Conservation (phyloP, 1,140 invertebrate species). For the Plodia interpunctella region DNA sequence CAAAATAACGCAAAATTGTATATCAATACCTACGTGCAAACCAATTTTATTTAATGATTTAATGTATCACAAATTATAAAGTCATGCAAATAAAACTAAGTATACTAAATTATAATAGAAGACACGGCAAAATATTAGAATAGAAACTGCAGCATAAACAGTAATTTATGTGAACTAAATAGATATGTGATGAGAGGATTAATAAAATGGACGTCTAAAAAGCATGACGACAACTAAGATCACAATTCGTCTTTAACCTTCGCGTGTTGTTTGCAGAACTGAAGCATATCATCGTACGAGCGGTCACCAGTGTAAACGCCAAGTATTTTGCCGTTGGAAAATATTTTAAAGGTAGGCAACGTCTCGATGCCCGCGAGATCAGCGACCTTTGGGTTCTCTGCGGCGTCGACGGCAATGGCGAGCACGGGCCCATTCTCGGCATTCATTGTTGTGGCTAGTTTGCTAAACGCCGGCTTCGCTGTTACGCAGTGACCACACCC, state of each 20-base stretch:
- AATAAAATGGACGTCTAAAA: neutral
- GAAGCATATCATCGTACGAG: slow-evolving; percentile 42
- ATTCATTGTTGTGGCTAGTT: slow-evolving; percentile 83
- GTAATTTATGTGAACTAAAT: neutral
- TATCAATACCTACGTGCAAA: too few relatives aligned
- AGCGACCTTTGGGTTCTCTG: slow-evolving; percentile 81
- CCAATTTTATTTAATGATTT: too few relatives aligned
- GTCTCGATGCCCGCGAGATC: slow-evolving; percentile 84
- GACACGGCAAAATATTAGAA: neutral
- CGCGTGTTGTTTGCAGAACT: slow-evolving; percentile 38
- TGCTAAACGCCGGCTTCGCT: slow-evolving; percentile 88
- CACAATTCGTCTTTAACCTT: slow-evolving; percentile 60
- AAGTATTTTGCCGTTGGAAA: slow-evolving; percentile 83
- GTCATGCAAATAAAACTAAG: too few relatives aligned
- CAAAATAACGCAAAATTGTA: too few relatives aligned
- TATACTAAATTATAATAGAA: too few relatives aligned
- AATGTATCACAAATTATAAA: too few relatives aligned
- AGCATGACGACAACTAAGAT: slow-evolving; percentile 22
- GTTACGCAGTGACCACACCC: slow-evolving; percentile 94
- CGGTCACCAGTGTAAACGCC: slow-evolving; percentile 85
- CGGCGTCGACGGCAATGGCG: slow-evolving; percentile 90
- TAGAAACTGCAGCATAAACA: neutral
- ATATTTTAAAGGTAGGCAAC: slow-evolving; percentile 92
- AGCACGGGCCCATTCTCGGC: slow-evolving; percentile 82
- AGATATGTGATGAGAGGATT: slow-evolving; percentile 4